phyloP scores from a whole-genome alignment of 2,888 invertebrate species.

The Hecatera dysodea region DNA sequence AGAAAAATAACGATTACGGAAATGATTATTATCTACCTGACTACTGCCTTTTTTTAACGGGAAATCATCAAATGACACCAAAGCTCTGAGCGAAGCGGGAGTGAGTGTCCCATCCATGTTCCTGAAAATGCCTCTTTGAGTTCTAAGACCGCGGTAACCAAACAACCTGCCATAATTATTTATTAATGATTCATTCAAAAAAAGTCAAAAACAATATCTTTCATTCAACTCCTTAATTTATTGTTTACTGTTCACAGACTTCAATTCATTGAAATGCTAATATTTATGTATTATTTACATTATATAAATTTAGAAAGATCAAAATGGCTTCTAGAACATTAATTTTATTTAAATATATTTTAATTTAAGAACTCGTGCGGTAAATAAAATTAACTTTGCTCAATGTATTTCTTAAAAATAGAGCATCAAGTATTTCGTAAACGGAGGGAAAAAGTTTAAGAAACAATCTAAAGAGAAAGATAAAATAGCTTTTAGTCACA shows the following conservation, averaged over 20 bases:
- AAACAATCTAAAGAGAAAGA: background rate
- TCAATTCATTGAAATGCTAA: slow-evolving; percentile 11
- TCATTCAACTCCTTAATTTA: slow-evolving; percentile 8
- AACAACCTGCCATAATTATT: background rate
- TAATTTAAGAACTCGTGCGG: background rate
- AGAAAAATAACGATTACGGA: background rate
- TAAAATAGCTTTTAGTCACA: background rate
- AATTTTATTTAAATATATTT: slow-evolving; percentile 16
- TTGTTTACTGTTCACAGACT: slow-evolving; percentile 4
- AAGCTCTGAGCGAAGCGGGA: no score
- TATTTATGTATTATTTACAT: slow-evolving; percentile 9
- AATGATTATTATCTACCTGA: background rate
- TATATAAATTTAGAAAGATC: background rate
- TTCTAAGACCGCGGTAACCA: no score
- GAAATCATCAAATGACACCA: no score
- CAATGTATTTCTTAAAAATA: background rate
- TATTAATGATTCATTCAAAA: background rate
- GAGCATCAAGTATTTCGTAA: background rate
- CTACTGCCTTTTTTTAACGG: no score
- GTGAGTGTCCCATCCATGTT: no score
- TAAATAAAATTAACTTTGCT: background rate
- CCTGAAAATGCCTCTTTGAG: no score
- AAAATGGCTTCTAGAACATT: background rate
- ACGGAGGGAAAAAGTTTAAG: background rate
- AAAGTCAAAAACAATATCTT: background rate